Evolutionary conservation across 2,888 invertebrate species (phyloP), one percentile per base, ranked within the genome.

Genomic region (Cantharis lateralis): DNA sequence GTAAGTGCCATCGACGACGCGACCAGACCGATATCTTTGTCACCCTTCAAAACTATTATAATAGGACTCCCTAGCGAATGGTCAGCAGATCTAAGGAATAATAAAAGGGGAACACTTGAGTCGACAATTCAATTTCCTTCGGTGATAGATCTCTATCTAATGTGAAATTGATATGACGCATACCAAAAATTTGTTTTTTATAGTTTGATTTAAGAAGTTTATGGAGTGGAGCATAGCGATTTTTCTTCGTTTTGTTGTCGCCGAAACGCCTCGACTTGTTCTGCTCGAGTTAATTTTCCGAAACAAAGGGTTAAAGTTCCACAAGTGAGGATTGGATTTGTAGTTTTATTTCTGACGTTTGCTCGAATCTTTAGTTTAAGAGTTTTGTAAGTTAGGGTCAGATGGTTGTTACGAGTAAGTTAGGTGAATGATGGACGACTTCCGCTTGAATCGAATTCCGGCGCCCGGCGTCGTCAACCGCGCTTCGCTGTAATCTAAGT

Each of bases 71-170:
- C 83, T 81, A 80, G 81, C 82, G 82, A 84, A 85, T 85, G 87
- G 87, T 87, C 87, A 87, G 85, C 84, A 84, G 82, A 84, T 83
- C 84, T 83, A 82, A 84, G 84, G 85, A 86, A 87, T 87, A 86
- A 87, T 85, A 87, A 87, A 85, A 84, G 84, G 80, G 84, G 84
- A 84, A 83, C 82, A 83, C 84, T 84, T 84, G 82, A 84, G 81
- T 84, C 86, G 85, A 86, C 87, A 88, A 87, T 87, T 88, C 87
- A 87, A 88, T 88, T 88, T 85, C 85, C 85, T 85, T 85, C 84
- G 82, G 84, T 86, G 86, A 88, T 87, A 87, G 87, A 87, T 87
- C 85, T 85, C 81, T 84, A 82, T 83, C 83, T 86, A 87, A 87
- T 86, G 85, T 84, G 87, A 88, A 86, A 87, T 87, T 87, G 87